phyloP scores from a whole-genome alignment of 2,888 invertebrate species.

The Pristionchus japonicus region DNA sequence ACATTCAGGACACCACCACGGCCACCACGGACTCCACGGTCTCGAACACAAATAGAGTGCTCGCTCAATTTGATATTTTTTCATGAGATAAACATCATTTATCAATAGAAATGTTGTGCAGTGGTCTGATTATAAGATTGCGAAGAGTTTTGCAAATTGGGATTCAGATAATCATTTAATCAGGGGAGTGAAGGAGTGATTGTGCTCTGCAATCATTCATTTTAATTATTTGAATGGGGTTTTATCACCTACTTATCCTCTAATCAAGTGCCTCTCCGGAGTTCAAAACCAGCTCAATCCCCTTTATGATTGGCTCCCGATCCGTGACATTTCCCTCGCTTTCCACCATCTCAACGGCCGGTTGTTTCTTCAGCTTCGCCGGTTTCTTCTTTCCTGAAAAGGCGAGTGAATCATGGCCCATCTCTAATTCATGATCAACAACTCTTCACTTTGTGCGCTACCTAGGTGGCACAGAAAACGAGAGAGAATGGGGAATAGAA shows the following conservation, averaged over 20 bases:
- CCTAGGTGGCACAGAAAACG: too few species aligned
- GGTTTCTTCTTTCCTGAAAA: neutral
- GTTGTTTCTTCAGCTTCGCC: neutral
- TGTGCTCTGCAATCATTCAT: too few species aligned
- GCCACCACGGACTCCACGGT: constrained; percentile 27
- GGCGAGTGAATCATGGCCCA: neutral
- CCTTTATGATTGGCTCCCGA: neutral
- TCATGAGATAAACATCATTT: neutral
- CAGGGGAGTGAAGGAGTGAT: too few species aligned
- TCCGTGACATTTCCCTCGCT: neutral
- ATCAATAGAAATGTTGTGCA: too few species aligned
- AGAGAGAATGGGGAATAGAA: too few species aligned
- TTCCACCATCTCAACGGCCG: neutral
- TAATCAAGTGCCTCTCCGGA: neutral
- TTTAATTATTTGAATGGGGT: too few species aligned
- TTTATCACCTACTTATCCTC: too few species aligned
- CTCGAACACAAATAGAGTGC: neutral
- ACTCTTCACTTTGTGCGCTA: neutral
- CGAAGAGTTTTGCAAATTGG: too few species aligned
- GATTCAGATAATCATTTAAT: too few species aligned
- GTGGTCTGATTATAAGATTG: too few species aligned
- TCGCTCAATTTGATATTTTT: neutral
- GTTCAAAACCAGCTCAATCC: neutral
- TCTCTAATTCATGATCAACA: neutral
- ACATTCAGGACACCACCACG: constrained; percentile 36